phyloP scores from a whole-genome alignment of 2,888 invertebrate species.

The Spicauda simplicius region DNA sequence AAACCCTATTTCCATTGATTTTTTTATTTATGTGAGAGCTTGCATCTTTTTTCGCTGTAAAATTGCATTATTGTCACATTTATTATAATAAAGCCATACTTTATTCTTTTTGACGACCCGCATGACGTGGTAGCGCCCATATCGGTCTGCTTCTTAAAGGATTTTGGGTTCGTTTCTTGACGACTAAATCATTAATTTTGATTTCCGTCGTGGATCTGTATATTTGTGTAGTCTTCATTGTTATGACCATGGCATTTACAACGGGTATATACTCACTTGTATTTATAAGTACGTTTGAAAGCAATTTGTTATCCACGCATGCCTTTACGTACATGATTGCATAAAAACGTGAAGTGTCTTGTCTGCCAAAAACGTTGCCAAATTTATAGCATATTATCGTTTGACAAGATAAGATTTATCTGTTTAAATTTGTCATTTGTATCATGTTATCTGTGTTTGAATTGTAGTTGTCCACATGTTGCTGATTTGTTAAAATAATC shows the following conservation, averaged over 20 bases:
- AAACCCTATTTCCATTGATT: slow-evolving; percentile 10
- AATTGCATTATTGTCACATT: background rate
- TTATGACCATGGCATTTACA: no score
- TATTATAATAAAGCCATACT: background rate
- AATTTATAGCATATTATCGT: background rate
- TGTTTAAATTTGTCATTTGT: background rate
- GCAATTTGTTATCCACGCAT: background rate
- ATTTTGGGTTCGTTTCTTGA: background rate
- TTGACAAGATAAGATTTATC: slow-evolving; percentile 7
- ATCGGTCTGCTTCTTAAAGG: background rate
- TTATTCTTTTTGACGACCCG: background rate
- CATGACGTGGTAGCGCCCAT: background rate
- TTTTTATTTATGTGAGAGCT: slow-evolving; percentile 11
- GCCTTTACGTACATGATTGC: background rate
- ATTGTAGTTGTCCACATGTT: no score
- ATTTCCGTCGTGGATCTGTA: no score
- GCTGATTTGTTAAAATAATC: no score
- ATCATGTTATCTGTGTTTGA: background rate
- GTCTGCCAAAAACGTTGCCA: slow-evolving; percentile 21
- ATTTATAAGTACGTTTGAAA: background rate
- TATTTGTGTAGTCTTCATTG: no score
- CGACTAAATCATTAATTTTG: no score
- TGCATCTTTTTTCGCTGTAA: background rate
- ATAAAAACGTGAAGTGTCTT: slow-evolving; percentile 3
- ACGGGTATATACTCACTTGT: background rate